Evolutionary conservation across 2,113 vertebrate genomes (phyloP).

Genomic region (Cinclus mexicanus): DNA sequence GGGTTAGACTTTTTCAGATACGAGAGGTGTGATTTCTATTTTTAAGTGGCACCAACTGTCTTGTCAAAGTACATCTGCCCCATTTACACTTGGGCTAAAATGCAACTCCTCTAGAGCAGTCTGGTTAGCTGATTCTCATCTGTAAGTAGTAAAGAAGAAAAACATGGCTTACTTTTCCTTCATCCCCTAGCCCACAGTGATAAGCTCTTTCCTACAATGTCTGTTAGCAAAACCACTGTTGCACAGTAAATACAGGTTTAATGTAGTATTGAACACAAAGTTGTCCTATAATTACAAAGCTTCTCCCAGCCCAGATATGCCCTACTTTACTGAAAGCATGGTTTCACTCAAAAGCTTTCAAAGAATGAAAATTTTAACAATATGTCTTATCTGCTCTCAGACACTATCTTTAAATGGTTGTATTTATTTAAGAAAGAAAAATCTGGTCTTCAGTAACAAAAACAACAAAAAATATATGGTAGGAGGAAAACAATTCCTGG

Average conservation of each 20-base stretch:
- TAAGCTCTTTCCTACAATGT: not conserved
- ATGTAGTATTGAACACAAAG: not conserved
- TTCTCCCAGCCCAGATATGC: not conserved
- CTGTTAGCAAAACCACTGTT: not conserved
- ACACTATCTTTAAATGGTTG: not conserved
- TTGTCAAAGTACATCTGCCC: not conserved
- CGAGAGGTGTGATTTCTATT: slow-evolving; percentile 6
- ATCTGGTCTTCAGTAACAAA: not conserved
- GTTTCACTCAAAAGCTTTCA: not conserved
- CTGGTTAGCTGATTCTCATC: not conserved
- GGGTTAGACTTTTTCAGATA: not conserved
- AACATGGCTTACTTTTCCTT: not conserved
- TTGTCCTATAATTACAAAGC: not conserved
- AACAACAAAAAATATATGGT: not conserved
- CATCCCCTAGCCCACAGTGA: not conserved
- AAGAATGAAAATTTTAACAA: not conserved
- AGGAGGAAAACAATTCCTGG: not conserved
- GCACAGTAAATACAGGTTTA: not conserved
- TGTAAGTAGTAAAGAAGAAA: not conserved
- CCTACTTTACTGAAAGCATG: not conserved
- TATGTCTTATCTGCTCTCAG: not conserved
- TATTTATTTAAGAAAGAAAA: not conserved
- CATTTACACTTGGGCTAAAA: slow-evolving; percentile 23
- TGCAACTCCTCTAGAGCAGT: not conserved
- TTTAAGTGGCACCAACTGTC: not conserved